Conservation (phyloP, 1,140 invertebrate genomes). For the Dufourea novaeangliae region DNA sequence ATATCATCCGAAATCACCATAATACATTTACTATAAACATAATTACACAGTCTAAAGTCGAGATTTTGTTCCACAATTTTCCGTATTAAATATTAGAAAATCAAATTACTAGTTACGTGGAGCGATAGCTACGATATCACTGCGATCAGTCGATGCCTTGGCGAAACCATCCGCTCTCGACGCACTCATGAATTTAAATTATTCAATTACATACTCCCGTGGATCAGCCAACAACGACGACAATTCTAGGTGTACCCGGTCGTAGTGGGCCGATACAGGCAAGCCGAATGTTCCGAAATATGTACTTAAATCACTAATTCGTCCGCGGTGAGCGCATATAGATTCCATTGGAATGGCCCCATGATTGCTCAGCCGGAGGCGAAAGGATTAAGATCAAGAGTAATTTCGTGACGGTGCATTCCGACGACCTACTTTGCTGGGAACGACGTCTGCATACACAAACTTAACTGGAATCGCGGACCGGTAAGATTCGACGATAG, state of each 20-base stretch:
- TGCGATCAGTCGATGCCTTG: background rate
- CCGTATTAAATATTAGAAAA: too few relatives aligned
- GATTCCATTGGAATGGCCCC: background rate
- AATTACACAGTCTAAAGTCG: too few relatives aligned
- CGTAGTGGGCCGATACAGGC: background rate
- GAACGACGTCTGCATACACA: conserved; percentile 47
- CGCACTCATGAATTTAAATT: background rate
- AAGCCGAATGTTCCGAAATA: background rate
- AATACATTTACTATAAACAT: too few relatives aligned
- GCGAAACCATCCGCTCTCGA: background rate
- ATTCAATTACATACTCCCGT: background rate
- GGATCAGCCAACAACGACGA: too few relatives aligned
- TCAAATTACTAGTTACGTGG: too few relatives aligned
- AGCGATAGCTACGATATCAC: too few relatives aligned
- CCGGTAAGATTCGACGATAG: conserved; percentile 57
- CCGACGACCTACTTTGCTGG: conserved; percentile 54
- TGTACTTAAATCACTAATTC: background rate
- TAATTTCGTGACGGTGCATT: conserved; percentile 62
- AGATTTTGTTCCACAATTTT: too few relatives aligned
- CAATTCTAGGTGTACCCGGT: background rate
- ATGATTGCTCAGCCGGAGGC: conserved; percentile 14
- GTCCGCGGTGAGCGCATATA: background rate
- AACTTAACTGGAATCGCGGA: conserved; percentile 34
- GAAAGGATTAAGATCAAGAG: conserved; percentile 48
- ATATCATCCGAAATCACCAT: too few relatives aligned